Evolutionary conservation across 2,797 vertebrate genomes (phyloP), one percentile per base, ranked within the genome.

Genomic region (Saxicola maurus): DNA sequence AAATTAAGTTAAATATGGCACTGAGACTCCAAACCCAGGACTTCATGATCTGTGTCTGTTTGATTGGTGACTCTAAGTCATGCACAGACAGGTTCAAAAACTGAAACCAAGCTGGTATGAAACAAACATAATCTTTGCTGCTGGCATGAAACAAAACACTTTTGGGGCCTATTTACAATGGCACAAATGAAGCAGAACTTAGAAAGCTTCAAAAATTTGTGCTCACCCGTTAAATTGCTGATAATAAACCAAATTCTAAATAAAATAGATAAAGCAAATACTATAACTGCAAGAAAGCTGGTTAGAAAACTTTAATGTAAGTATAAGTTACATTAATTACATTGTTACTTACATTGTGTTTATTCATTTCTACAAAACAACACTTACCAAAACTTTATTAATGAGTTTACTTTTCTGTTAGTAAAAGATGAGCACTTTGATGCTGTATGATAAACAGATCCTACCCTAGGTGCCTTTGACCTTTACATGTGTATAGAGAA

Each of bases 81-180:
- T 12, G 15, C 12, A 20, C 20, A 67, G 10, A 18, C 10, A 56
- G 12, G 11, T 61, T 59, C 17, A 49, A 80, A 87, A 80, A 12
- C 10, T 23, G 12, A 82, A 75, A 28, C 6, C 5, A 76, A 59
- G 43, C 5, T 60, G 4, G 1, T 38, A 49, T 23, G 7, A 72
- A 35, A 59, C 24, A 87, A 56, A 60, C 0, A 0, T 11, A 69
- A 31, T 75, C 31, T 31, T 13, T 45, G 28, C 6, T 9, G 1
- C 40, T 60, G 67, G 3, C 15, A 14, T 8, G 5, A 59, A 79
- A 46, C 2, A 3, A 66, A 76, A 28, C 4, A 11, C 1, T 24
- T 86, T 35, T 30, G 0, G 8, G 15, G 28, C 1, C 1, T 33
- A 55, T 55, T 82, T 62, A 28, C 17, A 59, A 23, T 27, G 6